Evolutionary conservation across 2,888 invertebrate species (phyloP).

Genomic region (Lasius platythorax): DNA sequence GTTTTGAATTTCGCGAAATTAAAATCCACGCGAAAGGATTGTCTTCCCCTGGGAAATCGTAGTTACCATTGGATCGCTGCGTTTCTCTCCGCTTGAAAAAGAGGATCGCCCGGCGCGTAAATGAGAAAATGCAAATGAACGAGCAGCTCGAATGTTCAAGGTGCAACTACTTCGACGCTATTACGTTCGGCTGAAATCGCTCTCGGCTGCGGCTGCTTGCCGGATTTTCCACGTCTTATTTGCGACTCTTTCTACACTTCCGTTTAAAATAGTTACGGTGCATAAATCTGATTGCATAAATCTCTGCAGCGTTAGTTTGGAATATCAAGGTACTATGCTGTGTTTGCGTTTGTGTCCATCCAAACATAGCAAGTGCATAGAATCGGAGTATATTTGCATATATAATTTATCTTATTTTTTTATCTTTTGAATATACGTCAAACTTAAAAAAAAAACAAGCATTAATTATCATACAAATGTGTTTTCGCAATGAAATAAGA

Average conservation of each 20-base stretch:
- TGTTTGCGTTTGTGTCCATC: background rate
- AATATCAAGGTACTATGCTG: background rate
- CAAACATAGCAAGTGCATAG: background rate
- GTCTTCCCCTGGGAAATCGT: slow-evolving; percentile 55
- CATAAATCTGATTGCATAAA: slow-evolving; percentile 18
- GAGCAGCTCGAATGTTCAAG: slow-evolving; percentile 21
- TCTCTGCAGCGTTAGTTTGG: background rate
- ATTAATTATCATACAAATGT: background rate
- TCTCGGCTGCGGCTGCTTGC: slow-evolving; percentile 26
- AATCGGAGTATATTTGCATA: background rate
- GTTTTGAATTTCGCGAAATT: slow-evolving; percentile 57
- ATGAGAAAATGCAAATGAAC: slow-evolving; percentile 58
- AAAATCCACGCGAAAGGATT: slow-evolving; percentile 57
- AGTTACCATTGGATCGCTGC: slow-evolving; percentile 47
- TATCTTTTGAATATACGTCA: background rate
- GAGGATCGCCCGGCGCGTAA: slow-evolving; percentile 46
- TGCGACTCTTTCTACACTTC: slow-evolving; percentile 14
- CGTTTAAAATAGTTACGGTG: slow-evolving; percentile 15
- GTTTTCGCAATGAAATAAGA: background rate
- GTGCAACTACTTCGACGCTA: slow-evolving; percentile 45
- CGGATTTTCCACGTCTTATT: slow-evolving; percentile 25
- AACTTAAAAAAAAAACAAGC: background rate
- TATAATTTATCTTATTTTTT: background rate
- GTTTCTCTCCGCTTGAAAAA: slow-evolving; percentile 40
- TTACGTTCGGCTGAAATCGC: slow-evolving; percentile 41